A percentile compares a stretch with the other conserved stretches of the same genome.
Evolutionary conservation across 2,888 invertebrate genomes (phyloP).

Genomic region (Stenurella melanura): DNA sequence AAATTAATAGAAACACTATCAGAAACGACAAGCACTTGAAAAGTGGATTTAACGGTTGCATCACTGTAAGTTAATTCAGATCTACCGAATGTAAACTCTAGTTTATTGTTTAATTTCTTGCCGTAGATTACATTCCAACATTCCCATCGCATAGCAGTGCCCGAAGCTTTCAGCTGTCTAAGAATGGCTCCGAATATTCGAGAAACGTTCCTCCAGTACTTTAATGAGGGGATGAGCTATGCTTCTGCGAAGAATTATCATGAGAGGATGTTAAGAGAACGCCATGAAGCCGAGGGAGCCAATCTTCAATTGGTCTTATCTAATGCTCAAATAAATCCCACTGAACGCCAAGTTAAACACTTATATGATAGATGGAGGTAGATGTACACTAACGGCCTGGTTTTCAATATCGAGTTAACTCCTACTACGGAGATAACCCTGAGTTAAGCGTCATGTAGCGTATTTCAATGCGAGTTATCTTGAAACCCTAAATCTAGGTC

Average conservation of each 20-base stretch:
- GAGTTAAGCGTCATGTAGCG: too few relatives aligned
- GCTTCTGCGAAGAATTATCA: neutral
- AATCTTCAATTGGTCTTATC: neutral
- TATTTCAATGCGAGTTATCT: too few relatives aligned
- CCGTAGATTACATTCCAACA: neutral
- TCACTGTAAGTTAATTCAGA: neutral
- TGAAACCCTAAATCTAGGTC: too few relatives aligned
- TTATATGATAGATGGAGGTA: neutral
- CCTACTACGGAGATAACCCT: too few relatives aligned
- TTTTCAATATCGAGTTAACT: too few relatives aligned
- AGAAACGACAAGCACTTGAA: slow-evolving; percentile 10
- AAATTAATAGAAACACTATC: slow-evolving; percentile 2
- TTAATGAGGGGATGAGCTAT: neutral
- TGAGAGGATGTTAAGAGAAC: neutral
- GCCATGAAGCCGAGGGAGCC: neutral
- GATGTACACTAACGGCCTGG: too few relatives aligned
- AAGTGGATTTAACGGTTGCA: neutral
- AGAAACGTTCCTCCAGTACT: neutral
- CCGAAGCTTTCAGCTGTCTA: neutral
- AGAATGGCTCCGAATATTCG: neutral
- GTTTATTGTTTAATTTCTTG: neutral
- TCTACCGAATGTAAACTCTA: neutral
- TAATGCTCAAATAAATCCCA: neutral
- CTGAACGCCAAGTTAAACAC: neutral
- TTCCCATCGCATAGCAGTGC: neutral